Conservation (phyloP, 2,797 vertebrate genomes). For the Semotilus atromaculatus region DNA sequence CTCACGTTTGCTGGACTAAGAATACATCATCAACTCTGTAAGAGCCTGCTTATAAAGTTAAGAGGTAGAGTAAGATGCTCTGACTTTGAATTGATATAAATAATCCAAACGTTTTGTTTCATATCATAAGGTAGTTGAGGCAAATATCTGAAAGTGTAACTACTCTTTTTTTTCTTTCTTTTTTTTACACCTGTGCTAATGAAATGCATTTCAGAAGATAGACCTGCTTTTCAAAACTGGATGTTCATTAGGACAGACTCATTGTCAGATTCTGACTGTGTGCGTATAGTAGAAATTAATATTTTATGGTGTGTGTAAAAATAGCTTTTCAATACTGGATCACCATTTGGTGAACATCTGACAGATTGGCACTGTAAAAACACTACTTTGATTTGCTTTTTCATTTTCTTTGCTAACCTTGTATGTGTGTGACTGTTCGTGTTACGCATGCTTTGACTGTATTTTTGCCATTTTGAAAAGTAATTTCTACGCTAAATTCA, state of each 20-base stretch:
- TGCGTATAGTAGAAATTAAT: background rate
- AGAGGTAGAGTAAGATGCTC: background rate
- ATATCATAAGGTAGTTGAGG: background rate
- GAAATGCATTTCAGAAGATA: background rate
- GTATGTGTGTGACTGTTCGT: background rate
- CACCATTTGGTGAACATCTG: slow-evolving; percentile 34
- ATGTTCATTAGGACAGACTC: slow-evolving; percentile 5
- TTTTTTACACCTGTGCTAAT: background rate
- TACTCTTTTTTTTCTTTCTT: background rate
- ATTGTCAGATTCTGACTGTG: background rate
- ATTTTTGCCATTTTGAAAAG: background rate
- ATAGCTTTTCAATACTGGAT: slow-evolving; percentile 10
- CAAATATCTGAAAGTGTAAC: slow-evolving; percentile 6
- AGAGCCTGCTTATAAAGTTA: background rate
- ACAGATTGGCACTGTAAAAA: slow-evolving; percentile 5
- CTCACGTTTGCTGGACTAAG: background rate
- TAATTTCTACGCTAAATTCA: background rate
- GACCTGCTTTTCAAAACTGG: background rate
- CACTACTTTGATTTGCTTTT: slow-evolving; percentile 25
- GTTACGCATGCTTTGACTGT: background rate
- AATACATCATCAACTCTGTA: slow-evolving; percentile 6
- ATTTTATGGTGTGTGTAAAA: background rate
- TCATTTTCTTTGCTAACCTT: slow-evolving; percentile 24
- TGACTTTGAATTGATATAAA: slow-evolving; percentile 3
- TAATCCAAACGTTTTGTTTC: background rate